A percentile compares a stretch with the other conserved stretches of the same genome.
Evolutionary conservation across 1,140 invertebrate species (phyloP).

Genomic region (Dendroctonus ponderosae): DNA sequence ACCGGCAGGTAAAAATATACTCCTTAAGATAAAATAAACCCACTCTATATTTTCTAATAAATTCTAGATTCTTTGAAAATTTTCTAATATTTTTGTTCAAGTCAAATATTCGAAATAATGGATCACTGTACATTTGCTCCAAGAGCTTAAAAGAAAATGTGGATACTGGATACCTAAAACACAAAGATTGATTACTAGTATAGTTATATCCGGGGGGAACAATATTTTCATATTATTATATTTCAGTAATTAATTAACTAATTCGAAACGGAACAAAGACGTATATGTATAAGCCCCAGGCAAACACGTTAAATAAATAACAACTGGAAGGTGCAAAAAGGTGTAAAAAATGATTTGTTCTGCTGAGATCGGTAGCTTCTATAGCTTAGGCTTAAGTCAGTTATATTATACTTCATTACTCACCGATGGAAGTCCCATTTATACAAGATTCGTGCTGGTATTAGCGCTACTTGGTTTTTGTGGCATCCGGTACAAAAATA

Average conservation of each 20-base stretch:
- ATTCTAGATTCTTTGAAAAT: constrained; percentile 62
- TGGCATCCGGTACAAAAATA: constrained; percentile 91
- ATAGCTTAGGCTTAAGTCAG: no score
- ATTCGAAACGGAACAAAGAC: no score
- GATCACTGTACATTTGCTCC: constrained; percentile 74
- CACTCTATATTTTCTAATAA: constrained; percentile 59
- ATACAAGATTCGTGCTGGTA: constrained; percentile 75
- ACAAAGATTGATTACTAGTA: constrained; percentile 30
- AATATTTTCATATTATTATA: no score
- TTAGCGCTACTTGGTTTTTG: constrained; percentile 69
- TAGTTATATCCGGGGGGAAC: background rate
- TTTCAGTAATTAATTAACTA: no score
- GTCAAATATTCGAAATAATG: constrained; percentile 73
- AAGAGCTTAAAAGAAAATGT: constrained; percentile 78
- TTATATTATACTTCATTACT: background rate
- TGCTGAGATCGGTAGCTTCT: no score
- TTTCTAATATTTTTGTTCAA: constrained; percentile 69
- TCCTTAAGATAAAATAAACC: constrained; percentile 70
- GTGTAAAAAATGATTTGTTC: no score
- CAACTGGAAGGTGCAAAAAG: no score
- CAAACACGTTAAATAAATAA: no score
- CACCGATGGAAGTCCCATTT: constrained; percentile 72
- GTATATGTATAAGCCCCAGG: no score
- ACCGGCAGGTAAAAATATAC: constrained; percentile 67
- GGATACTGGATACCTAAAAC: constrained; percentile 71